Evolutionary conservation across 2,888 invertebrate genomes (phyloP), one percentile per base, ranked within the genome.

Genomic region (Prenolepis imparis): DNA sequence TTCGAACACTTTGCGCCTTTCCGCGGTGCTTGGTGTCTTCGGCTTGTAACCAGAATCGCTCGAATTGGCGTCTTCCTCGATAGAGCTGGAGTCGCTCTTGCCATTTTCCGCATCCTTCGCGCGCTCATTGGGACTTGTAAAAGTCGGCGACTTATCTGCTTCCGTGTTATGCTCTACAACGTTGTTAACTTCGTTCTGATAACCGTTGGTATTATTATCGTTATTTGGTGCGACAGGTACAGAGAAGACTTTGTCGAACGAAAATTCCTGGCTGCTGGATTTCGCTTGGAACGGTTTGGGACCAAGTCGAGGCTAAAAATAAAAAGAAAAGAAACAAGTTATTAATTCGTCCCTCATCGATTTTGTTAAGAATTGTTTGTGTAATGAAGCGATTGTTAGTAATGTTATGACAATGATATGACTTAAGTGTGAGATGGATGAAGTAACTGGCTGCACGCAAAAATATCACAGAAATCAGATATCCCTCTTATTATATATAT

Each of bases 201-300:
- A 93, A 21, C 94, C 94, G 74, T 94, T 94, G 36, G 92, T 93
- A 21, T 59, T 75, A 52, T 61, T 57, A n/a, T 94, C 94, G 55
- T 32, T 93, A 41, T 92, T 93, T 0, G 97, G 97, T 0, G 96
- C 97, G 1, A 96, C 95, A 0, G 98, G 98, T 9, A 98, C 98
- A 0, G 97, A 97, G 94, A 98, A 98, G 36, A 98, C 97, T 93
- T 97, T 97, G 93, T 97, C 97, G 92, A 98, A 97, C 0, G 97
- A 97, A 91, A 97, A 97, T 90, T 97, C 97, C 82, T 97, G 97
- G 91, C 95, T 96, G 84, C 96, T 96, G 5, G 97, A 96, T 48
- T 97, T 97, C 61, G 97, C 97, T 11, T 98, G 97, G 94, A 98
- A 98, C 39, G 98, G 98, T 94, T 98, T 98, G 57, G 98, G 98